A percentile compares a stretch with the other conserved stretches of the same genome.
Evolutionary conservation across 2,888 invertebrate genomes (phyloP).

Genomic region (Ephialtes manifestator): DNA sequence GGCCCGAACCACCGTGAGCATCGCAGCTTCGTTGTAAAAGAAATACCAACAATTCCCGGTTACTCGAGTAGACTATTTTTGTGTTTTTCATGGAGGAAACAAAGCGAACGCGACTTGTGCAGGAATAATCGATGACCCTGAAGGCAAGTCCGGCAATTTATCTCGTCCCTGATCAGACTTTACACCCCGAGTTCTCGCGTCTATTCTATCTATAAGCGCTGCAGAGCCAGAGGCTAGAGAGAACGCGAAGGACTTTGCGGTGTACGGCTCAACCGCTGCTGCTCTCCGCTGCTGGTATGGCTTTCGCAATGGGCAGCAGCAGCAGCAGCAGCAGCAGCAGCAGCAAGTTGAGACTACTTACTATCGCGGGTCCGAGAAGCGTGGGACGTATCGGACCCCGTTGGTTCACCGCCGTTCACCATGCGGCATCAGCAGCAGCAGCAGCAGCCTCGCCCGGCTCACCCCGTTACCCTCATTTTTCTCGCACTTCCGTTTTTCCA

Average conservation of each 20-base stretch:
- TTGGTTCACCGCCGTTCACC: constrained; percentile 49
- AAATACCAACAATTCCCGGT: constrained; percentile 16
- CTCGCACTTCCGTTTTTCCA: constrained; percentile 63
- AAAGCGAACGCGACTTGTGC: constrained; percentile 18
- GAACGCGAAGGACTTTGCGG: constrained; percentile 26
- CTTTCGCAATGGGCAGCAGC: constrained; percentile 46
- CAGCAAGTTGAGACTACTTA: neutral
- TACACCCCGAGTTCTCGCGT: constrained; percentile 47
- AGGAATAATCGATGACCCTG: constrained; percentile 53
- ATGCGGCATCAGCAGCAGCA: neutral
- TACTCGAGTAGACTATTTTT: constrained; percentile 8
- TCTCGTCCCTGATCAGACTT: constrained; percentile 40
- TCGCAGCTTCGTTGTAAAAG: neutral
- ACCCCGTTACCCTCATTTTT: constrained; percentile 43
- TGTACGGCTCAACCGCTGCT: no score
- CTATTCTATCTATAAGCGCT: neutral
- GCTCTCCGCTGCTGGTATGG: neutral
- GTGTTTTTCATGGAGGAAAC: neutral
- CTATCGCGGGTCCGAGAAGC: constrained; percentile 46
- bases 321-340: no score
- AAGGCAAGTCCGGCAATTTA: constrained; percentile 53
- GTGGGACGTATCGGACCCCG: constrained; percentile 66
- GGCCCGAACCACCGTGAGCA: neutral
- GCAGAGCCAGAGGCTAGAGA: neutral
- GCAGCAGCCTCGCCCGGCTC: constrained; percentile 16